Evolutionary conservation across 2,113 vertebrate species (phyloP).

Genomic region (Regulus satrapa): DNA sequence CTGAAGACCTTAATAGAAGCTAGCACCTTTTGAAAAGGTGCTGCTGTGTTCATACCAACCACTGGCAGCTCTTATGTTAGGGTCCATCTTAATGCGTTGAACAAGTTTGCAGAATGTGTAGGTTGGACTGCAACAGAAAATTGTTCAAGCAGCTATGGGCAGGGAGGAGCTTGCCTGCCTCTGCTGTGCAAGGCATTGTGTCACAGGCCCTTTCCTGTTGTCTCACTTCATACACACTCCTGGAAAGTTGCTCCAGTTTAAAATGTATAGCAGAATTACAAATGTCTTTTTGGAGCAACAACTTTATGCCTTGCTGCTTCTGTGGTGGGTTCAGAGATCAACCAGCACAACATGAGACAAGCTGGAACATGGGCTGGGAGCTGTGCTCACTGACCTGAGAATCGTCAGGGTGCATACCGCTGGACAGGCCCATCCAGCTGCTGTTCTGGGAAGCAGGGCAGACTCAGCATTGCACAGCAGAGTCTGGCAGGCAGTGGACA

Average conservation of each 20-base stretch:
- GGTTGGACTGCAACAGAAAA: background rate
- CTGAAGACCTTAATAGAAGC: background rate
- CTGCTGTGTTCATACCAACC: background rate
- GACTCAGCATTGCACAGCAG: too few species aligned
- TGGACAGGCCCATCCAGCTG: background rate
- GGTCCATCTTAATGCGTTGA: background rate
- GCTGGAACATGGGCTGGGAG: background rate
- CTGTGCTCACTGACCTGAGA: background rate
- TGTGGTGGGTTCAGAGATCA: background rate
- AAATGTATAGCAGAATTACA: background rate
- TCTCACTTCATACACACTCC: background rate
- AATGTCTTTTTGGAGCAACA: background rate
- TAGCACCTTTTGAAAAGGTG: background rate
- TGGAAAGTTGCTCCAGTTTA: background rate
- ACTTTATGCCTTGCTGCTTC: background rate
- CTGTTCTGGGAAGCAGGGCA: background rate
- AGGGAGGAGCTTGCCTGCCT: background rate
- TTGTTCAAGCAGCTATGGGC: background rate
- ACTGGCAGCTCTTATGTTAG: background rate
- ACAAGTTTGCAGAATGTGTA: background rate
- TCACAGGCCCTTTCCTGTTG: background rate
- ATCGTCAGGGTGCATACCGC: background rate
- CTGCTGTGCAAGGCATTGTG: background rate
- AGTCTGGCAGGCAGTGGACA: background rate
- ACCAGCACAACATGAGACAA: background rate